Conservation (phyloP, 2,113 vertebrate genomes). For the Rhadina sibilatrix region DNA sequence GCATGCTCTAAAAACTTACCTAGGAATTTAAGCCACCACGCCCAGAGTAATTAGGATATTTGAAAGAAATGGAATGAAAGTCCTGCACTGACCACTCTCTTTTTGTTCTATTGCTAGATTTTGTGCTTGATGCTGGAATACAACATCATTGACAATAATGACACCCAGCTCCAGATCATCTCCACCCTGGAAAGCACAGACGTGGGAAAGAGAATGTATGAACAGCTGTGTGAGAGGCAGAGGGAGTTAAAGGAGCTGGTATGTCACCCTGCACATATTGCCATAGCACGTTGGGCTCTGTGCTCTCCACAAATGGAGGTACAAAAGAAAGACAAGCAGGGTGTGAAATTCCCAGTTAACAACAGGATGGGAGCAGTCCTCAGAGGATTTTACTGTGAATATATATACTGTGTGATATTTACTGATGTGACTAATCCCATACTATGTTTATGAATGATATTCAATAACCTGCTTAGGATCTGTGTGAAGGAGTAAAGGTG, state of each 20-base stretch:
- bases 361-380: conserved; percentile 35
- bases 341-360: conserved; percentile 36
- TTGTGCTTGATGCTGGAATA: conserved; percentile 98
- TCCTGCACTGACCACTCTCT: background rate
- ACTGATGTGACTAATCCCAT: conserved; percentile 19
- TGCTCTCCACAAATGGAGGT: conserved; percentile 55
- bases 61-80: background rate
- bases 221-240: conserved; percentile 97
- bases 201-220: conserved; percentile 95
- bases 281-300: background rate
- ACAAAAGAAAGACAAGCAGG: conserved; percentile 52
- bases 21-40: background rate
- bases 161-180: conserved; percentile 99
- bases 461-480: conserved; percentile 25
- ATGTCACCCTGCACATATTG: conserved; percentile 63
- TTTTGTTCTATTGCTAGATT: conserved; percentile 75
- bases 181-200: conserved; percentile 97
- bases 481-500: conserved; percentile 20
- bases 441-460: conserved; percentile 20
- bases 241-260: conserved; percentile 97
- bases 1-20: background rate
- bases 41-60: background rate
- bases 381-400: background rate
- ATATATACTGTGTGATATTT: background rate
- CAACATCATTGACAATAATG: conserved; percentile 98